A percentile compares a stretch with the other conserved stretches of the same genome.
Conservation (phyloP, 1,140 invertebrate genomes). For the Trichogramma pretiosum region DNA sequence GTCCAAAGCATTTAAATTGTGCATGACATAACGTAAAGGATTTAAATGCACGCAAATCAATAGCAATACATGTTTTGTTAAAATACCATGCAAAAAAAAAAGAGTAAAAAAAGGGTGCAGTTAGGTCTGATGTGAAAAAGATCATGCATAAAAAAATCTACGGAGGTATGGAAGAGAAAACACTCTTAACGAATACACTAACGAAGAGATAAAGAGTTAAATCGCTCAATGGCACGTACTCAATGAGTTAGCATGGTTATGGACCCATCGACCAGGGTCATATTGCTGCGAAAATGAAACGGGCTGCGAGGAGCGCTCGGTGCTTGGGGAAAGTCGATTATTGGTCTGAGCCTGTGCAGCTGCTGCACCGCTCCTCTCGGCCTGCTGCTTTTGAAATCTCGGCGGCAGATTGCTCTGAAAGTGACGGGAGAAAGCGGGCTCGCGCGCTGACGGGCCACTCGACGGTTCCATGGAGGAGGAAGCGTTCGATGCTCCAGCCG, state of each 20-base stretch:
- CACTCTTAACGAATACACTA: neutral
- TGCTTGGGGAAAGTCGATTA: constrained; percentile 36
- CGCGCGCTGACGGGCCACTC: constrained; percentile 22
- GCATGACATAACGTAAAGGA: no score
- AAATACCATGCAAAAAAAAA: neutral
- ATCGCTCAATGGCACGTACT: constrained; percentile 29
- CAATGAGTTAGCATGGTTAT: constrained; percentile 32
- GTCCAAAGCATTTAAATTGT: no score
- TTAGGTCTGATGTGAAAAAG: neutral
- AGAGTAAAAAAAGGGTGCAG: neutral
- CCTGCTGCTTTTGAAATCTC: constrained; percentile 71
- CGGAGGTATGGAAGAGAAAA: neutral
- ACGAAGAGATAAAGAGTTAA: constrained; percentile 12
- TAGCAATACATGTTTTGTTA: no score
- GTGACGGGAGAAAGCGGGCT: constrained; percentile 55
- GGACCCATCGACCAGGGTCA: constrained; percentile 41
- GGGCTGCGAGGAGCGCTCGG: constrained; percentile 32
- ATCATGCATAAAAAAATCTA: neutral
- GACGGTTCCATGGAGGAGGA: neutral
- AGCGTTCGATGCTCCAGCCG: neutral
- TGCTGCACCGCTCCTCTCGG: constrained; percentile 32
- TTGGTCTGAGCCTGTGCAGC: constrained; percentile 28
- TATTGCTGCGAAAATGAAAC: constrained; percentile 45
- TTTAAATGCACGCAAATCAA: no score
- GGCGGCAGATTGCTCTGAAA: constrained; percentile 77